Conservation (phyloP, 2,888 invertebrate genomes). For the Pristionchus fissidentatus region DNA sequence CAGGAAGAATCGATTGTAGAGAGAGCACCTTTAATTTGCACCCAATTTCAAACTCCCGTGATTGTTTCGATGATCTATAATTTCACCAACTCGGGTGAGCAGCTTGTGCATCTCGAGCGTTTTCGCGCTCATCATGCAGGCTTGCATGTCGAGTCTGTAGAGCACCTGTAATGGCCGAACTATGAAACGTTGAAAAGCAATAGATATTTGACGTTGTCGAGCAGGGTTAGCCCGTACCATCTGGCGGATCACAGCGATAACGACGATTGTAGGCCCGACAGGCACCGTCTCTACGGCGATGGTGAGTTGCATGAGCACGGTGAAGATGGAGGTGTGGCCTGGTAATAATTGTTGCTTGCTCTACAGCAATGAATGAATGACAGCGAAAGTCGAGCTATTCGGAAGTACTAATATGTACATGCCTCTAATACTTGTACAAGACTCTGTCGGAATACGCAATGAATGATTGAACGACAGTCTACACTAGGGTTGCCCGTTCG, state of each 20-base stretch:
- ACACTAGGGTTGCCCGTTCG: too few relatives aligned
- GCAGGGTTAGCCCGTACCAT: too few relatives aligned
- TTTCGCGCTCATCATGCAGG: too few relatives aligned
- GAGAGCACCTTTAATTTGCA: not conserved
- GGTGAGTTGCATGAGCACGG: not conserved
- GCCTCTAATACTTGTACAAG: not conserved
- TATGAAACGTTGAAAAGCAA: not conserved
- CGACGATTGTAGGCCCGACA: not conserved
- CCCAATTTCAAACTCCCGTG: too few relatives aligned
- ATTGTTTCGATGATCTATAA: not conserved
- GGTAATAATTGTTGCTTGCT: not conserved
- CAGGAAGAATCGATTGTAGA: not conserved
- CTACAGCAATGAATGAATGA: not conserved
- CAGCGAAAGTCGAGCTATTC: not conserved
- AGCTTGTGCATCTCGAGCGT: too few relatives aligned
- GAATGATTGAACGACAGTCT: too few relatives aligned
- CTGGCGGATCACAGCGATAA: not conserved
- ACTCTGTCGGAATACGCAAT: too few relatives aligned
- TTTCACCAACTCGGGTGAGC: too few relatives aligned
- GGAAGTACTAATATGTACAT: too few relatives aligned
- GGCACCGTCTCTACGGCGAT: not conserved
- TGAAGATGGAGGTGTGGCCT: conserved; percentile 1
- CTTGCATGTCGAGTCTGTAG: not conserved
- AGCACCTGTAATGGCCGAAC: not conserved
- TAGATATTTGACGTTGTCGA: not conserved